phyloP scores from a whole-genome alignment of 2,888 invertebrate species.

The Drosophila kambysellisi region DNA sequence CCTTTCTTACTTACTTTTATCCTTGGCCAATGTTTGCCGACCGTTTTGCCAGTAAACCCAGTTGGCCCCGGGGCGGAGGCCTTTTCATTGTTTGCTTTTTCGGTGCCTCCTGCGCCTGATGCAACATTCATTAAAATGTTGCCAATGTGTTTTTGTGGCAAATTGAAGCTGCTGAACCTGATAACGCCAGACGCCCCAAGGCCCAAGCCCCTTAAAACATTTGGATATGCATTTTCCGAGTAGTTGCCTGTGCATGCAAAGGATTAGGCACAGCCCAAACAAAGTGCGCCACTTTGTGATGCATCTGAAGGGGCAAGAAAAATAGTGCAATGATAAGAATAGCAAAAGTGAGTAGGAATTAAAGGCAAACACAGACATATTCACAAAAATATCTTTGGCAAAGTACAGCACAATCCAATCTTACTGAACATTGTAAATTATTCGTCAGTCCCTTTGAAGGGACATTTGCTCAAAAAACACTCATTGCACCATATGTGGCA shows the following conservation, averaged over 20 bases:
- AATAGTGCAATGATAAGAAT: conserved; percentile 8
- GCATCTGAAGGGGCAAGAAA: background rate
- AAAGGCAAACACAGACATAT: background rate
- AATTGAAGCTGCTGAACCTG: conserved; percentile 72
- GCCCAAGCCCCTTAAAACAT: conserved; percentile 31
- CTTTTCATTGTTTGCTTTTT: conserved; percentile 68
- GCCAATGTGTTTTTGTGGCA: conserved; percentile 81
- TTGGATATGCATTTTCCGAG: conserved; percentile 65
- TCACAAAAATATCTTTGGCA: background rate
- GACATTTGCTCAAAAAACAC: background rate
- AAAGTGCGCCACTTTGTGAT: conserved; percentile 32
- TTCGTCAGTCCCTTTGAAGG: background rate
- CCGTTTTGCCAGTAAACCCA: conserved; percentile 70
- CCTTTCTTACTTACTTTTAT: conserved; percentile 74
- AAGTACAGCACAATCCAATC: background rate
- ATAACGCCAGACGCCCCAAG: conserved; percentile 11
- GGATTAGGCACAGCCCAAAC: conserved; percentile 50
- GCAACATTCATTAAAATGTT: conserved; percentile 81
- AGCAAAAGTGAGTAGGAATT: conserved; percentile 1
- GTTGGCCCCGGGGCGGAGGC: conserved; percentile 24
- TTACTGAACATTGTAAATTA: background rate
- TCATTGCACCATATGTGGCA: background rate
- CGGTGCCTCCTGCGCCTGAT: conserved; percentile 42
- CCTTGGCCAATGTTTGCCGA: conserved; percentile 72
- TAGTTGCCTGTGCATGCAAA: conserved; percentile 62